A percentile compares a stretch with the other conserved stretches of the same genome.
phyloP scores from a whole-genome alignment of 1,140 invertebrate species.

The Drosophila neocordata region DNA sequence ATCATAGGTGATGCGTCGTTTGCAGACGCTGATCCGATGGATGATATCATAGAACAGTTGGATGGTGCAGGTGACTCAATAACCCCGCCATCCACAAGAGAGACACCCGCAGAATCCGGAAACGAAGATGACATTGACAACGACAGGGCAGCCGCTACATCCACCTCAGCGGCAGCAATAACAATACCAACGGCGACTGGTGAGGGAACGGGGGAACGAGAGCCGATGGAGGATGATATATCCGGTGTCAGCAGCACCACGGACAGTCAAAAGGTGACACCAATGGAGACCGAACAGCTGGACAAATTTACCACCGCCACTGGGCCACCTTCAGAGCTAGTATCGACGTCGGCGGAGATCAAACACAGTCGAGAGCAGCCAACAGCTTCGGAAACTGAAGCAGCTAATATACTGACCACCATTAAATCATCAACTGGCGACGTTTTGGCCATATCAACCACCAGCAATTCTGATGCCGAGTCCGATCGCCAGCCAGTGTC shows the following conservation, averaged over 20 bases:
- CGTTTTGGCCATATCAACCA: conserved; percentile 23
- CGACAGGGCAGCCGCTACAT: conserved; percentile 31
- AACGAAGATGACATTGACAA: conserved; percentile 28
- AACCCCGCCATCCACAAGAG: conserved; percentile 15
- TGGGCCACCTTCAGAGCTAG: neutral
- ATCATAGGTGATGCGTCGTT: conserved; percentile 29
- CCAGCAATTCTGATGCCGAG: conserved; percentile 1
- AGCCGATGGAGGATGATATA: conserved; percentile 41
- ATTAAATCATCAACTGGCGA: conserved; percentile 67
- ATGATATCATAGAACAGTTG: conserved; percentile 82
- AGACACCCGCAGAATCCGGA: conserved; percentile 16
- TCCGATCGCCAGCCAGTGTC: conserved; percentile 37
- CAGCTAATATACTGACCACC: conserved; percentile 71
- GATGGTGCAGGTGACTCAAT: conserved; percentile 62
- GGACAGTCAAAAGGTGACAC: conserved; percentile 25
- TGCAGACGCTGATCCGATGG: conserved; percentile 62
- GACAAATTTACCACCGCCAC: neutral
- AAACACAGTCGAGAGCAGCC: conserved; percentile 28
- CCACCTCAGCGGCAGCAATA: conserved; percentile 28
- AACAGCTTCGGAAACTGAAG: conserved; percentile 68
- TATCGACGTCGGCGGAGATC: conserved; percentile 1
- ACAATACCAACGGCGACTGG: neutral
- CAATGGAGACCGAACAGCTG: neutral
- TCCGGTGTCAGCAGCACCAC: conserved; percentile 65
- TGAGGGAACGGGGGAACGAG: neutral